Evolutionary conservation across 2,888 invertebrate genomes (phyloP).

Genomic region (Protodeltote pygarga): DNA sequence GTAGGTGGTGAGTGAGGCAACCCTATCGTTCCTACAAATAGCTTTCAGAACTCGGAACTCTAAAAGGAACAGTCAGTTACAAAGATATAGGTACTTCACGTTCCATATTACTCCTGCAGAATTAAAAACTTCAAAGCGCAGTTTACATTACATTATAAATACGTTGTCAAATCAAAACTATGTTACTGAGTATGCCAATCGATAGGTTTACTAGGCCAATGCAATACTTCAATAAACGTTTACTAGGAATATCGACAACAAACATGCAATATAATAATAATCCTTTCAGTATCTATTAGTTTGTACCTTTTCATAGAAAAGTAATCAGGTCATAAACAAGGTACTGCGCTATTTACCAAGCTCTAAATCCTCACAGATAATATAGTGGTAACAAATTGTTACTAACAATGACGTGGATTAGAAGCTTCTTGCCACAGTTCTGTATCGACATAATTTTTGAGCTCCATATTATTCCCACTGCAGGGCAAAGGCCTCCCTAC

Average conservation of each 20-base stretch:
- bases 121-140: conserved; percentile 22
- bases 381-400: too few species aligned
- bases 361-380: too few species aligned
- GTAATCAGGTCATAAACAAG: too few species aligned
- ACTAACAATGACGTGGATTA: too few species aligned
- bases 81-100: too few species aligned
- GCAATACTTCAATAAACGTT: conserved; percentile 14
- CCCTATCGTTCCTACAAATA: too few species aligned
- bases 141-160: too few species aligned
- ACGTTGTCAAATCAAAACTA: conserved; percentile 8
- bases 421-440: too few species aligned
- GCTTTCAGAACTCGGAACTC: conserved; percentile 18
- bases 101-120: conserved; percentile 32
- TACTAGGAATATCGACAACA: conserved; percentile 9
- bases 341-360: too few species aligned
- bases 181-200: conserved; percentile 12
- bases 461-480: too few species aligned
- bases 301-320: conserved; percentile 1
- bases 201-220: conserved; percentile 20
- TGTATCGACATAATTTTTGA: neutral
- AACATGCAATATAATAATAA: conserved; percentile 8
- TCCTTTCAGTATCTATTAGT: neutral
- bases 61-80: conserved; percentile 41
- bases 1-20: conserved; percentile 32
- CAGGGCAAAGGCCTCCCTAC: too few species aligned